Base-by-base conservation (phyloP, 2,113 vertebrate species). In the Esox niger region DNA sequence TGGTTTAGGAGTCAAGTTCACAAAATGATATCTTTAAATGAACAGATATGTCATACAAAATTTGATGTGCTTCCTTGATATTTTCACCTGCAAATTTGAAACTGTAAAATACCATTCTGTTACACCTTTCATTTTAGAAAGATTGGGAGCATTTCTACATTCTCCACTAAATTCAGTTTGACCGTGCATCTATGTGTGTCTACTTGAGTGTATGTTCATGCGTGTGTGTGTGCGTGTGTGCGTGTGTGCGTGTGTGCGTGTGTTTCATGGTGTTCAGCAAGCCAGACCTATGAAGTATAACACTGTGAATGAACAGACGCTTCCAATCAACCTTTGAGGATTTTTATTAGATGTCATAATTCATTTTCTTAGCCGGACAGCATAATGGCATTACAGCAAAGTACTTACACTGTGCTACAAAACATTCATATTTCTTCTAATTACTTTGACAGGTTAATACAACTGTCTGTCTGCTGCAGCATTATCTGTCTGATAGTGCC, bases 241-340 rank as follows among this genome's bases (percentile, higher is more conserved):
- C 33, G 58, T 52, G 47, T 52, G 46, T 56, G 31, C 58, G 25
- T 63, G 29, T 68, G 33, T 74, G 58, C 77, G 52, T 61, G 43
- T 58, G 61, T 66, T 63, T 82, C 72, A 64, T 73, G 68, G 70
- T 77, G 70, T 73, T 73, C 64, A 65, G 68, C 38, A 43, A 43
- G 13, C 86, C 74, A 82, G 79, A 77, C 80, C 74, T 75, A 78
- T 87, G 87, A 86, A 83, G 87, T 86, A 83, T 74, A 82, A 84
- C 86, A 78, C 87, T 88, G 84, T 86, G 85, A 86, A 81, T 86
- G 77, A 89, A 80, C 86, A 89, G 86, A 83, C 87, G 85, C 82
- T 80, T 78, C 83, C 76, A 83, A 86, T 83, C 86, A 87, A 81
- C 85, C 81, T 78, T 78, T 77, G 79, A 79, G 82, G 83, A 79